A percentile compares a stretch with the other conserved stretches of the same genome.
Evolutionary conservation across 2,888 invertebrate genomes (phyloP).

Genomic region (Malthinus seriepunctatus): DNA sequence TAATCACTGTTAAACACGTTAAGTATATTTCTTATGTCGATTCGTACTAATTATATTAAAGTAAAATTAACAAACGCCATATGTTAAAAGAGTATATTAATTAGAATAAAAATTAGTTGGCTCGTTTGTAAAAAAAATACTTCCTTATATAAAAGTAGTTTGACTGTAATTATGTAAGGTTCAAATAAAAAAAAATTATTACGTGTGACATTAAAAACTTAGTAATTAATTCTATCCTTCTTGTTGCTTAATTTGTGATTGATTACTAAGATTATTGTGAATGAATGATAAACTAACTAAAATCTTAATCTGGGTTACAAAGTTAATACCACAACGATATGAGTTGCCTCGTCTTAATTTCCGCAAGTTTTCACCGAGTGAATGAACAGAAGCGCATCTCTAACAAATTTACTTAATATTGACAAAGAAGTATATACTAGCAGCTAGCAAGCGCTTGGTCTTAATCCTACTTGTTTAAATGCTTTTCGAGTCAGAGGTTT

Average conservation of each 20-base stretch:
- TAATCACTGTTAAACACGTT: slow-evolving; percentile 12
- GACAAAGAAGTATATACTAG: slow-evolving; percentile 23
- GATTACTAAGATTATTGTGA: slow-evolving; percentile 10
- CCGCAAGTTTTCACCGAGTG: slow-evolving; percentile 12
- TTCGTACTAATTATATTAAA: slow-evolving; percentile 1
- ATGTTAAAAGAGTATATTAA: slow-evolving; percentile 1
- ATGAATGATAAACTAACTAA: slow-evolving; percentile 16
- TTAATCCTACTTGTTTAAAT: slow-evolving; percentile 34
- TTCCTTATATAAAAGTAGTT: slow-evolving; percentile 4
- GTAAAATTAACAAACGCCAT: slow-evolving; percentile 1
- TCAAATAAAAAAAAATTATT: background rate
- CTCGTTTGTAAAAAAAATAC: background rate
- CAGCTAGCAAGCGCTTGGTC: no score
- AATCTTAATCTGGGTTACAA: slow-evolving; percentile 11
- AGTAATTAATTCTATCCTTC: background rate
- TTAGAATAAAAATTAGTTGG: background rate
- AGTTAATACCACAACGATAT: slow-evolving; percentile 11
- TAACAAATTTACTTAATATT: slow-evolving; percentile 25
- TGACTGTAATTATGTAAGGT: background rate
- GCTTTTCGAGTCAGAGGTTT: slow-evolving; percentile 36
- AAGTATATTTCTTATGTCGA: background rate
- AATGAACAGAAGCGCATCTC: slow-evolving; percentile 7
- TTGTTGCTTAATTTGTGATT: background rate
- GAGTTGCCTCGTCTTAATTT: slow-evolving; percentile 13
- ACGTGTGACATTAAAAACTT: background rate